Evolutionary conservation across 2,797 vertebrate species (phyloP).

Genomic region (Falco cherrug): DNA sequence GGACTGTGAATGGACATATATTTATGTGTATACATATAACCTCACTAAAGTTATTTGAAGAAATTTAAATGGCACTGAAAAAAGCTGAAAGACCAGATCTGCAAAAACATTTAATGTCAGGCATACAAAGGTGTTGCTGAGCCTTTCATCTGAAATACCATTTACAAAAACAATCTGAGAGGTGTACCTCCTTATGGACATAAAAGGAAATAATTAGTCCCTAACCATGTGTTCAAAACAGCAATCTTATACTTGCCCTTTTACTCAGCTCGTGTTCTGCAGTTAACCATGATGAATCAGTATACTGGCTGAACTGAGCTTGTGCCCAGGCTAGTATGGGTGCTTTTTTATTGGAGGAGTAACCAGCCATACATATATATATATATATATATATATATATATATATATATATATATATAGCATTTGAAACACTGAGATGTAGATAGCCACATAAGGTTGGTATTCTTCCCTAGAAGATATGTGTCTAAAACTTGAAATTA

Average conservation of each 20-base stretch:
- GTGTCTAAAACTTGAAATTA: background rate
- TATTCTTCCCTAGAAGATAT: background rate
- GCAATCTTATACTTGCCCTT: background rate
- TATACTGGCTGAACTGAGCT: background rate
- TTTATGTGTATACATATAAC: background rate
- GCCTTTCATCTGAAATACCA: background rate
- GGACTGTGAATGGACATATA: background rate
- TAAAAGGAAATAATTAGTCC: background rate
- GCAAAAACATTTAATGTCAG: background rate
- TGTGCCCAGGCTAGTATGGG: background rate
- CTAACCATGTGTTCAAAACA: background rate
- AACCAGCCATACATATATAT: background rate
- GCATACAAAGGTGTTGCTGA: background rate
- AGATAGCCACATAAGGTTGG: background rate
- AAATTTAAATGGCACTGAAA: background rate
- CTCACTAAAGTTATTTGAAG: background rate
- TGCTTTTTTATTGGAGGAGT: background rate
- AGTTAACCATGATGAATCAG: background rate
- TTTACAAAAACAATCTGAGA: background rate
- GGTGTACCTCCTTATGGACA: background rate
- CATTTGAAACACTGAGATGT: background rate
- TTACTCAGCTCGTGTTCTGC: background rate
- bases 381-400: background rate
- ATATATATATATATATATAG: background rate
- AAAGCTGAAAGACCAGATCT: background rate